Base-by-base conservation (phyloP, 2,797 vertebrate genomes). In the Fratercula arctica region DNA sequence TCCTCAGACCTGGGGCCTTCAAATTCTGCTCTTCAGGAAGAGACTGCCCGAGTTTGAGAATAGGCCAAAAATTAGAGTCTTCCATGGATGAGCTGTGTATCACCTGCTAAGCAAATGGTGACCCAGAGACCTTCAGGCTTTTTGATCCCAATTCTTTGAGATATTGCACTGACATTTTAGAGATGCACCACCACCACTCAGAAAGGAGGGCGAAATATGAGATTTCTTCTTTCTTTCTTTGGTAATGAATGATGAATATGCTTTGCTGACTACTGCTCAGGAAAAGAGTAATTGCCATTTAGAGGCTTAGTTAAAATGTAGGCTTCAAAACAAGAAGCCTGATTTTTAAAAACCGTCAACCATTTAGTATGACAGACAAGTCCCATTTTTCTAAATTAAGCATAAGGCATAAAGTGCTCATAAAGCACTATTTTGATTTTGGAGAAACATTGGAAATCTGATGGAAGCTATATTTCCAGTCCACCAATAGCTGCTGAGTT, bases 371-470 rank as follows among this genome's bases (percentile, higher is more conserved):
- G 3, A 75, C 69, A 85, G 74, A 85, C 29, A 72, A 85, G 46
- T 19, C 25, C 16, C 39, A 39, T 92, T 94, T 96, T 90, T 85
- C 84, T 83, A 85, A 92, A 91, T 90, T 68, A 94, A 84, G 37
- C 59, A 19, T 33, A 45, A 45, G 33, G 29, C 29, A 45, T 45
- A 31, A 45, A 33, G 29, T 45, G 41, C 41, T 45, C 41, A 43
- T 61, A 81, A 83, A 95, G 39, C 48, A 89, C 10, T 76, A 69
- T 51, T 88, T 48, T 86, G 67, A 90, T 73, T 90, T 93, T 92
- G 79, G 39, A 80, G 85, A 78, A 92, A 54, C 41, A 50, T 0
- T 51, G 50, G 29, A 81, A 94, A 60, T 46, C 60, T 16, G 11
- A 48, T 61, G 53, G 76, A 87, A 91, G 64, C 75, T 80, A 0